Evolutionary conservation across 1,140 invertebrate species (phyloP).

Genomic region (Cotesia glomerata): DNA sequence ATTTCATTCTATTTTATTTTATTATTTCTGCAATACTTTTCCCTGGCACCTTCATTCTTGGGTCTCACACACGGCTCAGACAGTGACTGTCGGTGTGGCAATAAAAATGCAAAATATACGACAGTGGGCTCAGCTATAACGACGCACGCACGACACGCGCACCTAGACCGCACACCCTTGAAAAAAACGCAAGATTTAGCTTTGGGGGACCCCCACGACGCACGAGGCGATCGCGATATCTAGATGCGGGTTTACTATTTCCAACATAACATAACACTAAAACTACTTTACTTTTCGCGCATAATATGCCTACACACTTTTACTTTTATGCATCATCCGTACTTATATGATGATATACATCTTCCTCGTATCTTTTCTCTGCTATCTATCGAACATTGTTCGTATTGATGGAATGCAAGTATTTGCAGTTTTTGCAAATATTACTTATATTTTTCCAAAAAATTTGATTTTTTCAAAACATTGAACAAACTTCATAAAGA

Average conservation of each 20-base stretch:
- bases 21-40: neutral
- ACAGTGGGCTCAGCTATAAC: slow-evolving; percentile 38
- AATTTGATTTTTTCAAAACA: too few relatives aligned
- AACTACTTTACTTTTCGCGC: neutral
- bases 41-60: slow-evolving; percentile 16
- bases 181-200: slow-evolving; percentile 23
- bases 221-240: slow-evolving; percentile 20
- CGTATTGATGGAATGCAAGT: too few relatives aligned
- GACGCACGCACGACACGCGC: slow-evolving; percentile 41
- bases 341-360: too few relatives aligned
- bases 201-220: slow-evolving; percentile 21
- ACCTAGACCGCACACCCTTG: slow-evolving; percentile 32
- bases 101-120: slow-evolving; percentile 58
- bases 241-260: slow-evolving; percentile 22
- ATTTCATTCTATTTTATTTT: neutral
- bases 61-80: neutral
- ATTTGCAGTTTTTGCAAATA: too few relatives aligned
- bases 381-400: too few relatives aligned
- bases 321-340: neutral
- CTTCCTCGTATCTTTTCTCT: too few relatives aligned
- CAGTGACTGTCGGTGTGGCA: slow-evolving; percentile 38
- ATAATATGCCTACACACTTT: neutral
- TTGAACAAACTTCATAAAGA: too few relatives aligned
- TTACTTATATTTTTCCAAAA: too few relatives aligned
- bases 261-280: neutral